These are phyloP conservation scores for Brachionichthys hirsutus DNA, from an alignment of 2,113 vertebrate genomes.

Conservation along the genomic window DNA sequence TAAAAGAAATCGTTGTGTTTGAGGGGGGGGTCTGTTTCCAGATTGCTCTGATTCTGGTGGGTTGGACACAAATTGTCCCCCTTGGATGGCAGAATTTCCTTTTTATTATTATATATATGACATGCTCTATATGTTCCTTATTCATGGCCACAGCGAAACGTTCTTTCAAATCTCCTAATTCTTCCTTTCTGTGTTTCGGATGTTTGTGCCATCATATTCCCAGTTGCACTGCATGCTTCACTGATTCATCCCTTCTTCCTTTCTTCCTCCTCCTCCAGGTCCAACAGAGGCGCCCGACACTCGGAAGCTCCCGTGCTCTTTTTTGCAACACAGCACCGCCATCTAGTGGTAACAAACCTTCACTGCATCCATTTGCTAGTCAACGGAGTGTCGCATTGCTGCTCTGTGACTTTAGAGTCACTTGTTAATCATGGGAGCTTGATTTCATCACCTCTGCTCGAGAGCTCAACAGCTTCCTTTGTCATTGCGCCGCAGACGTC, in stretches of 20 bases:
- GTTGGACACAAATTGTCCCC: too few relatives aligned
- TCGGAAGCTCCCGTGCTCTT: constrained; percentile 23
- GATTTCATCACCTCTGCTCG: not conserved
- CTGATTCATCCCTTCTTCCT: not conserved
- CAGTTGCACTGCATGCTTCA: not conserved
- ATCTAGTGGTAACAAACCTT: constrained; percentile 65
- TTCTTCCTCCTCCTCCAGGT: constrained; percentile 23
- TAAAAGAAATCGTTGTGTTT: too few relatives aligned
- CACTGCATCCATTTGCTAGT: constrained; percentile 12
- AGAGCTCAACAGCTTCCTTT: not conserved
- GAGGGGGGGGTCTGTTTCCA: too few relatives aligned
- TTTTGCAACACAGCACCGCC: constrained; percentile 65
- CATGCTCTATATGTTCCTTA: too few relatives aligned
- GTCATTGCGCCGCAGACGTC: constrained; percentile 69
- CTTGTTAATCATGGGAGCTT: not conserved
- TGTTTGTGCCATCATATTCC: not conserved
- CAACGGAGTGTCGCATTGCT: too few relatives aligned
- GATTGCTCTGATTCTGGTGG: too few relatives aligned
- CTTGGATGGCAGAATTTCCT: too few relatives aligned
- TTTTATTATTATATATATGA: too few relatives aligned
- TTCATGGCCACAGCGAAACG: too few relatives aligned
- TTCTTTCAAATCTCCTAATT: too few relatives aligned
- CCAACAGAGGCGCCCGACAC: constrained; percentile 15
- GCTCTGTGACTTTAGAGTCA: not conserved
- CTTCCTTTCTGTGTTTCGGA: too few relatives aligned